Base-by-base conservation (phyloP, 1,140 invertebrate species). In the Solenopsis fugax region DNA sequence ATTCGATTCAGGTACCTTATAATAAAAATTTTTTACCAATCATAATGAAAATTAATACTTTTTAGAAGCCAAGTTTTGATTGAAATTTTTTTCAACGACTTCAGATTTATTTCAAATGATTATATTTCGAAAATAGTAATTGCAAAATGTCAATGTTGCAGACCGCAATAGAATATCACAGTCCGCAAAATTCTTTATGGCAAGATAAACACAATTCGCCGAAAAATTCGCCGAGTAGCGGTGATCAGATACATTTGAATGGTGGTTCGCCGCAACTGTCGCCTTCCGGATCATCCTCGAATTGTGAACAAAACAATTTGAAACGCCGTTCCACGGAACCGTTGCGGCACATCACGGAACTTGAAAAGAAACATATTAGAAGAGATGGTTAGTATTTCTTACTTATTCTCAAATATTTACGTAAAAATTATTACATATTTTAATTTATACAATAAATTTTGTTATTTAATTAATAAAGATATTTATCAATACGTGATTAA, bases 161-260 rank as follows among this genome's bases (percentile, higher is more conserved):
- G 94, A 93, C 91, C 67, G 91, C 93, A 80, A 91, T 93, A 88
- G 94, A 93, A 88, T 95, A 88, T 88, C 89, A 93, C 52, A 92
- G 91, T 62, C 88, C 92, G n/a, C 87, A 92, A 81, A 92, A 92
- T 88, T 89, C 91, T 81, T 88, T 94, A 50, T 94, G 94, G 94
- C 93, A 94, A 64, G 94, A 94, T 67, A 95, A 94, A 71, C 91
- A 91, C 16, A 91, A 91, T 29, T 89, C 92, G 60, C 65, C 90
- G 16, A 92, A 93, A 84, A 90, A 91, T 86, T 93, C 92, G 64
- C 89, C 93, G 4, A 86, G 89, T 34, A 87, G 87, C 54, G 72
- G 87, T 87, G 88, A 86, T 71, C 92, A 92, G 45, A 88, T 93
- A 75, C 90, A 89, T 69, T 91, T 93, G 41, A 92, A 89, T 41